Evolutionary conservation across 2,888 invertebrate species (phyloP), one percentile per base, ranked within the genome.

Genomic region (Gerosis bhagava): DNA sequence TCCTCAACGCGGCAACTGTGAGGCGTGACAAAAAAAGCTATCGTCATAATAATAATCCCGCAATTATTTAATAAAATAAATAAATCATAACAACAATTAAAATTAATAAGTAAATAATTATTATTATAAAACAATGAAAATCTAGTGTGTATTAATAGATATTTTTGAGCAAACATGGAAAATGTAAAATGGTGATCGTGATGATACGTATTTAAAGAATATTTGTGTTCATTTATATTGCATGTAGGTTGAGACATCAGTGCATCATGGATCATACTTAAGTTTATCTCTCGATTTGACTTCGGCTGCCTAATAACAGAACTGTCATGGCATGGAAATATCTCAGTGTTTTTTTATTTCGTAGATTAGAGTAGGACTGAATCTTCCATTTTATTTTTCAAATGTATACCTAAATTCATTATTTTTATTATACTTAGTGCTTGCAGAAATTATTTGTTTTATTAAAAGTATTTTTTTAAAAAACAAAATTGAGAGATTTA

Each of bases 211-310:
- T 66, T 62, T 56, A 61, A 63, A 54, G 52, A 58, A 61, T 60
- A 62, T 75, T 63, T 67, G 66, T 78, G 72, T 78, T 66, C 60
- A 66, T 72, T 69, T 63, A 74, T 66, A 57, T 65, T 84, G 87
- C 86, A 86, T 87, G 84, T 82, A 84, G 83, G 75, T 65, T 75
- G 75, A 66, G 60, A 65, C 72, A 74, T 74, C 67, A 68, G 57
- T 70, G 78, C 75, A 80, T 80, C 68, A 43, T 60, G 56, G 57
- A 55, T 60, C 59, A 63, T 62, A 37, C 49, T 35, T 28, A 49
- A 22, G 24, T 45, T 45, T 45, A 37, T 46, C 24, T 36, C 13
- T 39, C 39, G 39, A 34, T 34, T 25, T 39, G 32, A 39, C 34
- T 39, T 25, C 34, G 13, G 32, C 44, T 45, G 45, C 16, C 32